Base-by-base conservation (phyloP, 1,140 invertebrate species). In the Philotrypesis tridentata region DNA sequence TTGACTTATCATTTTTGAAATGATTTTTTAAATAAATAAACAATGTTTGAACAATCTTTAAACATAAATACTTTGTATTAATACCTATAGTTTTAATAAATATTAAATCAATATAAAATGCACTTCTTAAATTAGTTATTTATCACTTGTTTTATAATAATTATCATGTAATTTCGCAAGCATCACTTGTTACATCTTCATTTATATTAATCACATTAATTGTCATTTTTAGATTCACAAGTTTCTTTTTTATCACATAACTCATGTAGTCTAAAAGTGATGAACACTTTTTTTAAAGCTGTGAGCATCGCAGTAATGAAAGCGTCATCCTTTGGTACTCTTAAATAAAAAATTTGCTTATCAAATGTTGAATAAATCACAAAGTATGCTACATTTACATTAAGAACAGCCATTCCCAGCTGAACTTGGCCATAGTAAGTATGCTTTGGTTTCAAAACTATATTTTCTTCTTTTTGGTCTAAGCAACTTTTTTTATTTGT, bases 381-480 rank as follows among this genome's bases (percentile, higher is more conserved):
- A 82, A 85, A 85, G n/a, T 83, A 63, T 8, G 72, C 37, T 2
- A 25, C n/a, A 40, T 55, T 23, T 23, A 86, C 6, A 83, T 86
- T 86, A 21, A 80, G 27, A 8, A 86, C 60, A 70, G 81, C 72
- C 82, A 85, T 83, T 9, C 85, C 70, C 23, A 86, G 27, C 79
- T 86, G 81, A 1, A 86, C 48, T 80, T 86, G 84, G 0, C 73
- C 80, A 76, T 86, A 86, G 37, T 61, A n/a, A 7, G 21, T 40
- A 70, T 23, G 84, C 27, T 82, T 85, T 55, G 82, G 17, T 76
- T 84, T 86, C 55, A 84, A 82, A 74, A 12, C 40, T n/a, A 77
- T 23, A 48, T 84, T 48, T n/a, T 60, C 61, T 33, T 33, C 74
- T 37, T 21, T 14, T 48, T 68, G 37, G 11, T 6, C 25, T 73